Evolutionary conservation across 2,113 vertebrate species (phyloP), one percentile per base, ranked within the genome.

Genomic region (Desmodus rotundus): DNA sequence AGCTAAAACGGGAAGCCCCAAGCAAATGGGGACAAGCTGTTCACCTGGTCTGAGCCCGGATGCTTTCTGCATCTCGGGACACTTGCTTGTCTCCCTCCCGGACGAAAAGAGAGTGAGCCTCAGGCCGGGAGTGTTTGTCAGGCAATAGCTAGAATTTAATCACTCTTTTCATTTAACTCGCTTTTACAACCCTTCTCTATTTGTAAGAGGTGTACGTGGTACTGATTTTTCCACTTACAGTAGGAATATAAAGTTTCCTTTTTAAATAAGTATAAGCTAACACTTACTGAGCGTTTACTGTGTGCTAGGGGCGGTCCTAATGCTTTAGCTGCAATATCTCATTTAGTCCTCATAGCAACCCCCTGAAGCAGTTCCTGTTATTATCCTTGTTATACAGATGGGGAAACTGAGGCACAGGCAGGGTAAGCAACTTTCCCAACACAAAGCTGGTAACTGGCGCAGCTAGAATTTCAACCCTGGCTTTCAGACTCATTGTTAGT

Each of bases 131-230:
- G 73, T 6, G 41, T 78, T 84, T 88, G 31, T 63, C 58, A 72
- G 67, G 58, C 68, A 88, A 76, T 65, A 76, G 76, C 72, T 84
- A 78, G 65, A 56, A 76, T 94, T 93, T 72, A 93, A 83, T 77
- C 56, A 78, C 36, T 65, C 54, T 87, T 96, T 83, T 84, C 38
- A 28, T 58, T 96, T 89, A 43, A 83, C 91, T 95, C 93, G 54
- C 87, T 93, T 96, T 85, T 93, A 81, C 22, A 50, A 43, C 33
- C 83, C 73, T 19, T 94, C 73, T 93, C 67, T 87, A 41, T 85
- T 82, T 92, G 76, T 84, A 15, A 56, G 54, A 56, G 58, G 68
- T 50, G 87, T 52, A 89, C 91, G 47, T 56, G 73, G 73, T 78
- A 82, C 54, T 87, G 80, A 91, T 47, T 74, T 95, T 93, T 86